Evolutionary conservation across 64 coral and sea anemone genomes (phyloP).

Genomic region (Pocillopora damicornis): DNA sequence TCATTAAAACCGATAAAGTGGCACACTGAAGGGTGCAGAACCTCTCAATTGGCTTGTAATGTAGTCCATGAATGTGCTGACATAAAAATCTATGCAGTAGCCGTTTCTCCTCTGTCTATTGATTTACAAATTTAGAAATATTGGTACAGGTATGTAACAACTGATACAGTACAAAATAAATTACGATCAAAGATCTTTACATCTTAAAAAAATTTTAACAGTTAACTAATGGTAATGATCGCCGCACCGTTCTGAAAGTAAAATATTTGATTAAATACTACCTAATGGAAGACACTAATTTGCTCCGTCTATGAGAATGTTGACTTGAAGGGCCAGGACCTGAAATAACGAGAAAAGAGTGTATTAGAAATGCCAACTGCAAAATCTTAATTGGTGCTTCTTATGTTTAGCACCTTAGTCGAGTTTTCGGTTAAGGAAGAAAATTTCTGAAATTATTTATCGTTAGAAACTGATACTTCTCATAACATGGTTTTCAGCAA

Average conservation of each 20-base stretch:
- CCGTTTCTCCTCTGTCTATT: neutral
- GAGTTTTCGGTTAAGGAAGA: too few relatives aligned
- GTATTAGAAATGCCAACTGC: neutral
- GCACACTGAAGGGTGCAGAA: too few relatives aligned
- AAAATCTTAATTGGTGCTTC: neutral
- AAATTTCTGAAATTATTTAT: too few relatives aligned
- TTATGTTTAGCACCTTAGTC: neutral
- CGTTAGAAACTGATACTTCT: too few relatives aligned
- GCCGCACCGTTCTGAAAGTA: neutral
- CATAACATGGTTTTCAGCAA: too few relatives aligned
- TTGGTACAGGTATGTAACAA: neutral
- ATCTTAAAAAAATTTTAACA: constrained; percentile 23
- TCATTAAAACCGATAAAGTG: too few relatives aligned
- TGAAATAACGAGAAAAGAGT: constrained; percentile 11
- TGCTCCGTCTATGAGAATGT: constrained; percentile 42
- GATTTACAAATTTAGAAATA: neutral
- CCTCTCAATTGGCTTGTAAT: neutral
- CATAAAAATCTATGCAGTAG: neutral
- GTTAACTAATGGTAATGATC: constrained; percentile 18
- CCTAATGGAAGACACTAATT: constrained; percentile 14
- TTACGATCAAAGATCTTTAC: constrained; percentile 30
- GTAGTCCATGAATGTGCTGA: neutral
- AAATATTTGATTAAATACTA: constrained; percentile 14
- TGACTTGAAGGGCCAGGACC: constrained; percentile 51
- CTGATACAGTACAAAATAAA: constrained; percentile 34